Base-by-base conservation (phyloP, 2,888 invertebrate genomes). In the Dasysyrphus tricinctus region DNA sequence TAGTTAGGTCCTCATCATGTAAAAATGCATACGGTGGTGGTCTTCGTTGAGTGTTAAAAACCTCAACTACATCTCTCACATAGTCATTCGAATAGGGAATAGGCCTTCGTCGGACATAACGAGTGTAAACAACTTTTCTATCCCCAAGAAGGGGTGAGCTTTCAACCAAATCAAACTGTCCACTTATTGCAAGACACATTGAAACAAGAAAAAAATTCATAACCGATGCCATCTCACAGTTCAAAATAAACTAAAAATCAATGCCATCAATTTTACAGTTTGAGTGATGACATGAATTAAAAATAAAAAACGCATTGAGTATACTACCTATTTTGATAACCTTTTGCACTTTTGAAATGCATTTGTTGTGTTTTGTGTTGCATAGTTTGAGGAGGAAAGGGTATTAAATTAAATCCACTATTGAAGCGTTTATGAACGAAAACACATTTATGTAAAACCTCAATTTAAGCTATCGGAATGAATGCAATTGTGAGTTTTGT, bases 41-140 rank as follows among this genome's bases (percentile, higher is more conserved):
- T 34, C 61, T 75, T 59, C 69, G 88, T 2, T 72, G 74, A 5
- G 89, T 82, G 16, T 85, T 57, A 57, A 89, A 90, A 6, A 90
- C 88, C 39, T 91, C 89, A 0, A 88, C 59, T 54, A 90, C 88
- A 39, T 91, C 91, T 6, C 89, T 83, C 0, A 89, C 56, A 34
- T 89, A 89, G 19, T 86, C 34, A 9, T 89, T 83, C 2, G 86
- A 65, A 9, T 83, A 39, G 5, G 54, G 65, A 0, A 87, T 72
- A 1, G 89, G 88, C 5, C 88, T 86, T 0, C 89, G 88, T 1
- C 90, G 88, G 0, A 88, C 59, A 47, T 63, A 90, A 11, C 90
- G 89, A 7, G 74, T 88, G 70, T 89, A 90, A 34, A 70, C 63
- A 9, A 90, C 51, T 1, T 37, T 14, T 5, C 19, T 56, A 12